Evolutionary conservation across 2,888 invertebrate genomes (phyloP).

Genomic region (Agriopis aurantiaria): DNA sequence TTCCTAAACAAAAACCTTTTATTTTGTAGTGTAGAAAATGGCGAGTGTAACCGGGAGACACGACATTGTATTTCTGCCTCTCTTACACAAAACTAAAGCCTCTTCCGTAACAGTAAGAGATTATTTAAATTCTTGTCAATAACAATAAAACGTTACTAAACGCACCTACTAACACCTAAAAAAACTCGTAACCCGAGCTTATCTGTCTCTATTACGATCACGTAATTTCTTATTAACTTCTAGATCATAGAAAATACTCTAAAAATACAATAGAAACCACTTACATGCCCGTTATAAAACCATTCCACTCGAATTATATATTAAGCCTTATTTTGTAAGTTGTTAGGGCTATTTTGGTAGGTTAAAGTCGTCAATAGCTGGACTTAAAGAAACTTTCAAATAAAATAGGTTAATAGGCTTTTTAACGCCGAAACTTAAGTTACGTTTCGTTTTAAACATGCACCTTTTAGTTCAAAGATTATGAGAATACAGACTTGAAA

Average conservation of each 20-base stretch:
- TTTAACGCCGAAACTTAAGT: conserved; percentile 79
- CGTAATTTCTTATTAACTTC: conserved; percentile 55
- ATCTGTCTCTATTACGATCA: conserved; percentile 32
- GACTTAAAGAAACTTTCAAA: conserved; percentile 73
- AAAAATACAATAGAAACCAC: conserved; percentile 58
- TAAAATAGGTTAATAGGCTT: conserved; percentile 83
- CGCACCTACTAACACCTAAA: conserved; percentile 20
- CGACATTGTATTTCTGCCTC: not conserved
- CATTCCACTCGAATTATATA: not conserved
- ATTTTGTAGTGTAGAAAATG: not conserved
- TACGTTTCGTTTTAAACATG: conserved; percentile 72
- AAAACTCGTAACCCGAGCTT: conserved; percentile 21
- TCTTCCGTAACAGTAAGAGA: not conserved
- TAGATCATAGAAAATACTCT: conserved; percentile 50
- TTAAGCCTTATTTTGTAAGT: conserved; percentile 1
- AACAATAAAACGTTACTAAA: conserved; percentile 13
- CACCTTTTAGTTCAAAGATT: conserved; percentile 68
- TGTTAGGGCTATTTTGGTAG: not conserved
- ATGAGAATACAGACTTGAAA: conserved; percentile 28
- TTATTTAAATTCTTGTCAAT: conserved; percentile 11
- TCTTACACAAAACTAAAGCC: not conserved
- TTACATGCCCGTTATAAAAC: conserved; percentile 54
- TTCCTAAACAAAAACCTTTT: no score
- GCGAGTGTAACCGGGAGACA: not conserved
- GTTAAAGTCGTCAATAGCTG: conserved; percentile 39